Evolutionary conservation across 2,113 vertebrate species (phyloP).

Genomic region (Takifugu flavidus): DNA sequence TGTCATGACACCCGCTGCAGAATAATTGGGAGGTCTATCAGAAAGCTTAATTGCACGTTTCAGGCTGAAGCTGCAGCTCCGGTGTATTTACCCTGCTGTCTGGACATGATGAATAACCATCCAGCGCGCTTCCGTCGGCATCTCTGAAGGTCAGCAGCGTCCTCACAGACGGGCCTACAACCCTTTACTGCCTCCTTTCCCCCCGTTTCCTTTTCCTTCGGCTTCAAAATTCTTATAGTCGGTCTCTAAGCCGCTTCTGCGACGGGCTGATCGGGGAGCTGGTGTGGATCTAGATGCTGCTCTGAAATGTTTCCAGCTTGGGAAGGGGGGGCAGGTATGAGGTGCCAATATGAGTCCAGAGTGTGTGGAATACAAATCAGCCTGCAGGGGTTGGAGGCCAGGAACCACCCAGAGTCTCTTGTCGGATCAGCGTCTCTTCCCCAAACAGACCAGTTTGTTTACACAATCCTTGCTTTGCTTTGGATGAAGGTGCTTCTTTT

Average conservation of each 20-base stretch:
- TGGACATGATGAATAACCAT: constrained; percentile 2
- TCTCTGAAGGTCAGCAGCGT: neutral
- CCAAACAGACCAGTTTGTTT: constrained; percentile 36
- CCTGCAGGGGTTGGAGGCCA: constrained; percentile 7
- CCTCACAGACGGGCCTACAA: neutral
- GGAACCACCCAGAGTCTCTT: constrained; percentile 9
- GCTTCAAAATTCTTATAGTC: no score
- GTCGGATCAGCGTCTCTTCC: neutral
- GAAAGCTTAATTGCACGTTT: constrained; percentile 57
- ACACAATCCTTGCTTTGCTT: constrained; percentile 44
- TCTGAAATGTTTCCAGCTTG: constrained; percentile 1
- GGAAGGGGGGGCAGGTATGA: constrained; percentile 4
- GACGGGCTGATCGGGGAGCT: neutral
- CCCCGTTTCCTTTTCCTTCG: neutral
- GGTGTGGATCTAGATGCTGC: constrained; percentile 13
- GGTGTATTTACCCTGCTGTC: neutral
- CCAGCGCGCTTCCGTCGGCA: neutral
- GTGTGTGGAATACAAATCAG: constrained; percentile 32
- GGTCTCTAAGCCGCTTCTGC: no score
- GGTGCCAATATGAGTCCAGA: constrained; percentile 9
- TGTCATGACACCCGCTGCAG: constrained; percentile 63
- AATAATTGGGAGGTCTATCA: constrained; percentile 54
- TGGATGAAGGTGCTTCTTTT: constrained; percentile 65
- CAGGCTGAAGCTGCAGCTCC: neutral
- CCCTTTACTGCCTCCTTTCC: constrained; percentile 6